Evolutionary conservation across 2,113 vertebrate species (phyloP).

Genomic region (Antechinus flavipes): DNA sequence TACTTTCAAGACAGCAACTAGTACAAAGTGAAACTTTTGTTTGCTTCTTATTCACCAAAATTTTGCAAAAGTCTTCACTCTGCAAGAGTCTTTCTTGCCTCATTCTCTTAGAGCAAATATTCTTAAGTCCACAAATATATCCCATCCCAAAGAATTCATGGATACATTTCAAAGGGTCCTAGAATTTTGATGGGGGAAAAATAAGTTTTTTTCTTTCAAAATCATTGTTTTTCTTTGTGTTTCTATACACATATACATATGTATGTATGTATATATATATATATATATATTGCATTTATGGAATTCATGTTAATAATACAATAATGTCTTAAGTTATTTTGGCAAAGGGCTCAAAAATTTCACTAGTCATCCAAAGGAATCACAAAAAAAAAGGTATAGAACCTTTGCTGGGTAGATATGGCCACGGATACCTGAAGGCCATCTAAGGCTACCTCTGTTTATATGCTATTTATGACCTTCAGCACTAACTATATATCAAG

Average conservation of each 20-base stretch:
- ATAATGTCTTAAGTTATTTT: neutral
- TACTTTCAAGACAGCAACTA: neutral
- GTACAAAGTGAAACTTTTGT: neutral
- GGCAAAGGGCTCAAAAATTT: neutral
- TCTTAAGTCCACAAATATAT: neutral
- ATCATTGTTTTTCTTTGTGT: neutral
- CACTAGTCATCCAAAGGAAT: neutral
- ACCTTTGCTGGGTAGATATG: neutral
- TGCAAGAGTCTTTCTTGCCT: neutral
- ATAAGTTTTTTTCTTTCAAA: neutral
- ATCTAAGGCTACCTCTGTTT: neutral
- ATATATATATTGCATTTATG: neutral
- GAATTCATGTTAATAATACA: neutral
- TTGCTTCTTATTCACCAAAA: neutral
- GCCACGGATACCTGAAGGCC: neutral
- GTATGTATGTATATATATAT: no score
- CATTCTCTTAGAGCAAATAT: neutral
- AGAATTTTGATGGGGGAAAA: neutral
- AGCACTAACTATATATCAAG: neutral
- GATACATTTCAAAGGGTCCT: neutral
- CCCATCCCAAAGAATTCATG: neutral
- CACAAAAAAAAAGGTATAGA: neutral
- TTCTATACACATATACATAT: neutral
- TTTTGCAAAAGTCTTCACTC: neutral
- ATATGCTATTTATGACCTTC: neutral